Evolutionary conservation across 2,797 vertebrate species (phyloP).

Genomic region (Macropus fuliginosus): DNA sequence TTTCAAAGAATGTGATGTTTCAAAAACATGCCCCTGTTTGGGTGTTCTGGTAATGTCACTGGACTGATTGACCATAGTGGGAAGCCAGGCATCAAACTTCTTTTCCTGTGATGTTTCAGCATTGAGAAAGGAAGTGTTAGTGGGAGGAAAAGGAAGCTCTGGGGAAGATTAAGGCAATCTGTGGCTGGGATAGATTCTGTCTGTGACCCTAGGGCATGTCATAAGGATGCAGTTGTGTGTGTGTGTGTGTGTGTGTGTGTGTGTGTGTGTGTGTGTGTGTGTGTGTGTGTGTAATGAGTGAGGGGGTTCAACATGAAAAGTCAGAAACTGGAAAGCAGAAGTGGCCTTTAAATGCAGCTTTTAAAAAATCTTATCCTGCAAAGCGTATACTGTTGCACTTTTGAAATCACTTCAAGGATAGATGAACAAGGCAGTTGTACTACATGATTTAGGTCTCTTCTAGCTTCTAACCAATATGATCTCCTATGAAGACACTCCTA

Average conservation of each 20-base stretch:
- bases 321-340: neutral
- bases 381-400: neutral
- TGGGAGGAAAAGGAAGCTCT: conserved; percentile 3
- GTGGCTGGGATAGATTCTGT: neutral
- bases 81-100: neutral
- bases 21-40: neutral
- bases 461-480: neutral
- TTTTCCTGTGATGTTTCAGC: conserved; percentile 2
- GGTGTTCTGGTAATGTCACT: neutral
- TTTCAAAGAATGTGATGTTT: neutral
- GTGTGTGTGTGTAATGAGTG: neutral
- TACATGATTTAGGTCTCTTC: neutral
- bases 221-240: neutral
- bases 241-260: neutral
- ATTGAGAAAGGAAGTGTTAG: neutral
- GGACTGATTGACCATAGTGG: neutral
- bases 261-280: too few species aligned
- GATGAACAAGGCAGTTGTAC: neutral
- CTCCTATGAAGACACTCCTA: neutral
- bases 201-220: neutral
- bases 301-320: neutral
- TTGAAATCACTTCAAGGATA: neutral
- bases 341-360: neutral
- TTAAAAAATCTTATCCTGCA: neutral
- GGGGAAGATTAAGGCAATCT: conserved; percentile 7